phyloP scores from a whole-genome alignment of 2,113 vertebrate genomes.

The Petromus typicus region DNA sequence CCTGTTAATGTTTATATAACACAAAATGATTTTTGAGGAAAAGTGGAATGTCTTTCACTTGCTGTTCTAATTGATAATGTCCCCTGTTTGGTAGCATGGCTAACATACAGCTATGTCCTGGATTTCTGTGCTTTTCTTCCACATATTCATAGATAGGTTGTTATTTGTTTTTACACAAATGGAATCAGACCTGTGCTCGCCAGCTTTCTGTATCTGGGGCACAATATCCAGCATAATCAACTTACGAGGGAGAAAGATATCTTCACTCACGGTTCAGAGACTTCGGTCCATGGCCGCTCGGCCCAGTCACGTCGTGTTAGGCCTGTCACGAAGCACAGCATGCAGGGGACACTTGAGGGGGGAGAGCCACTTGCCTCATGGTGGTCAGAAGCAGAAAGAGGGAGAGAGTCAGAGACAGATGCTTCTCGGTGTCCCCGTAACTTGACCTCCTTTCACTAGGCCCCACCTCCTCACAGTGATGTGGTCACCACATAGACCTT shows the following conservation, averaged over 20 bases:
- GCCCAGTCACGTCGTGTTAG: not conserved
- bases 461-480: not conserved
- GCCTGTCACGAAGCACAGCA: not conserved
- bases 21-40: not conserved
- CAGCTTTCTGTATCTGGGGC: not conserved
- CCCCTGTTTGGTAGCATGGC: not conserved
- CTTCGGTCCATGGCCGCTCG: not conserved
- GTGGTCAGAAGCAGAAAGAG: not conserved
- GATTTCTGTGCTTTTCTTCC: conserved; percentile 6
- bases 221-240: not conserved
- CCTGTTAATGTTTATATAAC: not conserved
- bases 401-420: too few relatives aligned
- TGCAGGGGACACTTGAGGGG: too few relatives aligned
- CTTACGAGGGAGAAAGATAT: not conserved
- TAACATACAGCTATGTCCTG: not conserved
- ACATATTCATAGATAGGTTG: not conserved
- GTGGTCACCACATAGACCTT: not conserved
- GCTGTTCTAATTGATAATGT: not conserved
- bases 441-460: not conserved
- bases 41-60: not conserved
- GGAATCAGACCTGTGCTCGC: not conserved
- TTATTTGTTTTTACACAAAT: not conserved
- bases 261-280: not conserved
- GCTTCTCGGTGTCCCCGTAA: not conserved
- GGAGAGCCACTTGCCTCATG: not conserved